Base-by-base conservation (phyloP, 2,797 vertebrate species). In the Oreochromis mossambicus region DNA sequence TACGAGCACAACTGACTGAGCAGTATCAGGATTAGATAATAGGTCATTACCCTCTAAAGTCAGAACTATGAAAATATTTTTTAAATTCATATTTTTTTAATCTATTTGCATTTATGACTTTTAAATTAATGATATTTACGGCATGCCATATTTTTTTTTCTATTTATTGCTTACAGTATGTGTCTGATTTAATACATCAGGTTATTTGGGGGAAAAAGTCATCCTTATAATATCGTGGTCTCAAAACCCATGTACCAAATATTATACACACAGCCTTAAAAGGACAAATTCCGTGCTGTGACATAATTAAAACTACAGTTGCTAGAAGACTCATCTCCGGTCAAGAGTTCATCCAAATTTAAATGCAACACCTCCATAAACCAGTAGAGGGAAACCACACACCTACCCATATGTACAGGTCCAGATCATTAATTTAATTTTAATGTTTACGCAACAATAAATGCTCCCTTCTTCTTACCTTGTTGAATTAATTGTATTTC, bases 221-320 rank as follows among this genome's bases (percentile, higher is more conserved):
- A 55, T 55, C 1, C 4, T 55, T 0, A 55, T 26, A 55, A 55
- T 55, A 26, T 55, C 0, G 12, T 55, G 21, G 52, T 55, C 52
- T 55, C 52, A 55, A 55, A 55, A 26, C 6, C 0, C 52, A 55
- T 55, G 52, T 55, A 55, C 52, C 52, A 55, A 55, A 3, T 55
- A 55, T 55, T 55, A 55, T 26, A 1, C 0, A 0, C 21, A 55
- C 2, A 4, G 7, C 12, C 1, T 55, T 55, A 26, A 55, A 55
- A 55, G 2, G 52, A 55, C 21, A 55, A 55, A 55, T 55, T 55
- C 12, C 4, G 0, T 55, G 54, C 54, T 55, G 54, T 26, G 54
- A 55, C 12, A 26, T 26, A 26, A 55, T 26, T 55, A 55, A 55
- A 55, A 55, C 52, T 26, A 55, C 52, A 55, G 52, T 14, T 55